Percentiles rank a stretch among this genome's conserved stretches.
Evolutionary conservation across 2,888 invertebrate genomes (phyloP).

Genomic region (Synanthedon formicaeformis): DNA sequence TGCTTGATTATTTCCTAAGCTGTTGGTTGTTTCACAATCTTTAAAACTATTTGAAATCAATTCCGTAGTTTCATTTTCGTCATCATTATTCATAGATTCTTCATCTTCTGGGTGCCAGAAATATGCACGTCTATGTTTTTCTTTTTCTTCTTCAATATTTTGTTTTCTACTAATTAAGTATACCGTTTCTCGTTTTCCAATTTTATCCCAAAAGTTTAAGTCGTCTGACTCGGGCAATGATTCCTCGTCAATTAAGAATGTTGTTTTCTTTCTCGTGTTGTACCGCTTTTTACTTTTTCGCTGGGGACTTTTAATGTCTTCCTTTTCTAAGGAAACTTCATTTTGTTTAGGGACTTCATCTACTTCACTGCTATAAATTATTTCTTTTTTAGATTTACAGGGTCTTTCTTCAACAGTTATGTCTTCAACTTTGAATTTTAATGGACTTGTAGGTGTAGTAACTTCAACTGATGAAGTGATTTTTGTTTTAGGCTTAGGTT

Average conservation of each 20-base stretch:
- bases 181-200: slow-evolving; percentile 75
- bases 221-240: slow-evolving; percentile 46
- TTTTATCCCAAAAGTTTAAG: slow-evolving; percentile 75
- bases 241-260: slow-evolving; percentile 16
- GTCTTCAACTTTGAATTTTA: slow-evolving; percentile 70
- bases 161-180: slow-evolving; percentile 71
- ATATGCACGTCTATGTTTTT: slow-evolving; percentile 38
- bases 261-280: slow-evolving; percentile 16
- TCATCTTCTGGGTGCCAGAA: slow-evolving; percentile 51
- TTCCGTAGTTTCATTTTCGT: not conserved
- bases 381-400: slow-evolving; percentile 40
- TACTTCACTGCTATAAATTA: slow-evolving; percentile 41
- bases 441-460: slow-evolving; percentile 47
- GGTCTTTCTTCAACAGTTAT: slow-evolving; percentile 71
- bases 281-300: slow-evolving; percentile 21
- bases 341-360: slow-evolving; percentile 20
- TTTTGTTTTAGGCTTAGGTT: slow-evolving; percentile 58
- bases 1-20: too few relatives aligned
- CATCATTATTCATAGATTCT: slow-evolving; percentile 7
- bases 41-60: not conserved
- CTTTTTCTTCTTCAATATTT: slow-evolving; percentile 49
- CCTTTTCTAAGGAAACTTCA: slow-evolving; percentile 7
- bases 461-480: slow-evolving; percentile 69
- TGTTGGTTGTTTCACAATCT: too few relatives aligned
- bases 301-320: slow-evolving; percentile 14